phyloP scores from a whole-genome alignment of 1,140 invertebrate species.

The Chymomyza costata region DNA sequence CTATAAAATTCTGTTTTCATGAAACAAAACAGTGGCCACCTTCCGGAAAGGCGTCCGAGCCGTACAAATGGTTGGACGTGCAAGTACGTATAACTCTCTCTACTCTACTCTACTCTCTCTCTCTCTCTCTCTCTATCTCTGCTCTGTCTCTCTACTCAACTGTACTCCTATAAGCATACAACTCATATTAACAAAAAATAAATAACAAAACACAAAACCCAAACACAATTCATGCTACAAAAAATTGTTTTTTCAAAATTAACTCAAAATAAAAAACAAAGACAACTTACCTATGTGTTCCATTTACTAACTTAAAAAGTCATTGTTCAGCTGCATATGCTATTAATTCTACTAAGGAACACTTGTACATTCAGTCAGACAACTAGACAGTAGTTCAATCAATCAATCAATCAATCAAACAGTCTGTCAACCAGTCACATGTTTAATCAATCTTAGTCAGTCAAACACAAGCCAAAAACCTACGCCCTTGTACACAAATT shows the following conservation, averaged over 20 bases:
- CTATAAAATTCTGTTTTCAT: slow-evolving; percentile 75
- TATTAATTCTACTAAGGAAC: slow-evolving; percentile 5
- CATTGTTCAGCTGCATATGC: slow-evolving; percentile 35
- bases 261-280: slow-evolving; percentile 11
- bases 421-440: slow-evolving; percentile 23
- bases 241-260: slow-evolving; percentile 9
- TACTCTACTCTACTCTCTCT: slow-evolving; percentile 40
- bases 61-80: slow-evolving; percentile 97
- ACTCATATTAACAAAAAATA: slow-evolving; percentile 31
- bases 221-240: slow-evolving; percentile 15
- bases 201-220: slow-evolving; percentile 12
- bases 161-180: slow-evolving; percentile 40
- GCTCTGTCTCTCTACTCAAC: slow-evolving; percentile 21
- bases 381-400: slow-evolving; percentile 34
- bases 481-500: slow-evolving; percentile 12
- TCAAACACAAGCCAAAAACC: slow-evolving; percentile 10
- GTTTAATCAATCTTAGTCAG: slow-evolving; percentile 12
- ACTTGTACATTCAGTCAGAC: slow-evolving; percentile 36
- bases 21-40: slow-evolving; percentile 90
- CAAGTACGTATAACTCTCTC: slow-evolving; percentile 90
- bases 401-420: slow-evolving; percentile 38
- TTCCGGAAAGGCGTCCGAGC: slow-evolving; percentile 99
- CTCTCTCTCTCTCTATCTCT: slow-evolving; percentile 48
- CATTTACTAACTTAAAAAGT: slow-evolving; percentile 38
- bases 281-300: slow-evolving; percentile 9